These are phyloP conservation scores for Prinia subflava DNA, from an alignment of 2,113 vertebrate species.

Conservation along the genomic window DNA sequence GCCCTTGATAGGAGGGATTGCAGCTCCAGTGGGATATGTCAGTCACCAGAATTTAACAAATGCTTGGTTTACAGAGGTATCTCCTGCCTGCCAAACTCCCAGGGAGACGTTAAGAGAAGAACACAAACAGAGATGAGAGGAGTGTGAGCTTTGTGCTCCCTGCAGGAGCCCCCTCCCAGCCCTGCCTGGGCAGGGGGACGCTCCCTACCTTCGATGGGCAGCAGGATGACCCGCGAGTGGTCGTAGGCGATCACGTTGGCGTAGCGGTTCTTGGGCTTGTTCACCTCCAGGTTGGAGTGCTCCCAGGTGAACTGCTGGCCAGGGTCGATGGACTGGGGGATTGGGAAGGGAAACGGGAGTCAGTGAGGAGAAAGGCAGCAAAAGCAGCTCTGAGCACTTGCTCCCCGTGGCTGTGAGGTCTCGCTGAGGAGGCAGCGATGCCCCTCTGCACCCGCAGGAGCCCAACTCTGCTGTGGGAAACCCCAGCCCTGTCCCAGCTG, in stretches of 20 bases:
- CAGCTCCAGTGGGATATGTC: not conserved
- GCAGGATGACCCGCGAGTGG: slow-evolving; percentile 94
- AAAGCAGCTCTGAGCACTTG: not conserved
- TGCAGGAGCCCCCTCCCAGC: not conserved
- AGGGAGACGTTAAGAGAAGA: not conserved
- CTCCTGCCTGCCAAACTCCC: not conserved
- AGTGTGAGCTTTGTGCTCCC: not conserved
- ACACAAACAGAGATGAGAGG: not conserved
- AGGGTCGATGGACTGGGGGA: slow-evolving; percentile 90
- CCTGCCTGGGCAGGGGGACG: fast-evolving
- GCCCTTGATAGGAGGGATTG: not conserved
- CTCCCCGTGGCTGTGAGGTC: fast-evolving
- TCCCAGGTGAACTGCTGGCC: slow-evolving; percentile 99
- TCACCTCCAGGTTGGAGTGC: slow-evolving; percentile 97
- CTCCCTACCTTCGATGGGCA: slow-evolving; percentile 88
- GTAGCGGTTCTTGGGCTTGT: slow-evolving; percentile 98
- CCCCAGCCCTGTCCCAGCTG: not conserved
- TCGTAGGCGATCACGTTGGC: slow-evolving; percentile 98
- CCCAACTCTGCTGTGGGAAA: not conserved
- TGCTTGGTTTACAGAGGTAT: not conserved
- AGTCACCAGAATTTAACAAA: not conserved
- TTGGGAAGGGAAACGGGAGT: not conserved
- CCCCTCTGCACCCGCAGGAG: fast-evolving
- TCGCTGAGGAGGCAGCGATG: fast-evolving
- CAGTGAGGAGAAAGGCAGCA: not conserved